phyloP scores from a whole-genome alignment of 2,113 vertebrate genomes.

The Sturnus vulgaris region DNA sequence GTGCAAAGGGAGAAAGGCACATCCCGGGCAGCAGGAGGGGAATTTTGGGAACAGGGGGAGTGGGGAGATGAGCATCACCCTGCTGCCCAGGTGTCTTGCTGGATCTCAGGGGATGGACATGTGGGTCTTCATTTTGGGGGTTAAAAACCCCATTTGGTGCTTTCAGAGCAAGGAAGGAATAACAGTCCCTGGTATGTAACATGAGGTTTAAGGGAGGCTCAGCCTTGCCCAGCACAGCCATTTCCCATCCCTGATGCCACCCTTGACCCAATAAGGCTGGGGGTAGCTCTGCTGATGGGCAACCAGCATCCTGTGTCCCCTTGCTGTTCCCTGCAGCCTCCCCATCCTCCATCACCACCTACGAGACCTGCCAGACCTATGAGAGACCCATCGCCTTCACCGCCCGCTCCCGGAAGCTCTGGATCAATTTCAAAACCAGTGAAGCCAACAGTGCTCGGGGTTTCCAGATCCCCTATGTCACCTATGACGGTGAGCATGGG shows the following conservation, averaged over 20 bases:
- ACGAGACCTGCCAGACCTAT: conserved; percentile 97
- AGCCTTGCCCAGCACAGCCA: accelerated
- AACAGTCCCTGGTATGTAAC: not conserved
- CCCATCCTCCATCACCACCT: conserved; percentile 95
- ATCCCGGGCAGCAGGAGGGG: accelerated
- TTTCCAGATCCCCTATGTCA: conserved; percentile 97
- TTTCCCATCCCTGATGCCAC: not conserved
- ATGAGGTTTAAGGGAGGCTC: not conserved
- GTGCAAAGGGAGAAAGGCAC: accelerated
- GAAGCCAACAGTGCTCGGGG: conserved; percentile 93
- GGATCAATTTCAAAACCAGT: conserved; percentile 97
- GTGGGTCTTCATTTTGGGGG: not conserved
- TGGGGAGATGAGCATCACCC: accelerated
- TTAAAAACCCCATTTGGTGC: not conserved
- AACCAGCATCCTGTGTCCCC: not conserved
- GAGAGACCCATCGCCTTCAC: conserved; percentile 97
- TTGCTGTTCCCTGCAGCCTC: conserved; percentile 76
- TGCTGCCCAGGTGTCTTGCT: accelerated
- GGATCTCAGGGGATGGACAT: not conserved
- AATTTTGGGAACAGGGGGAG: not conserved
- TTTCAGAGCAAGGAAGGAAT: not conserved
- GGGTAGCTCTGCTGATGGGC: not conserved
- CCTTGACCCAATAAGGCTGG: not conserved
- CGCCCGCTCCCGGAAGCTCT: conserved; percentile 92
- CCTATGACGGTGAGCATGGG: conserved; percentile 85